A percentile compares a stretch with the other conserved stretches of the same genome.
These are phyloP conservation scores for Sebastolobus altivelis DNA, from an alignment of 2,797 vertebrate species.

Conservation along the genomic window DNA sequence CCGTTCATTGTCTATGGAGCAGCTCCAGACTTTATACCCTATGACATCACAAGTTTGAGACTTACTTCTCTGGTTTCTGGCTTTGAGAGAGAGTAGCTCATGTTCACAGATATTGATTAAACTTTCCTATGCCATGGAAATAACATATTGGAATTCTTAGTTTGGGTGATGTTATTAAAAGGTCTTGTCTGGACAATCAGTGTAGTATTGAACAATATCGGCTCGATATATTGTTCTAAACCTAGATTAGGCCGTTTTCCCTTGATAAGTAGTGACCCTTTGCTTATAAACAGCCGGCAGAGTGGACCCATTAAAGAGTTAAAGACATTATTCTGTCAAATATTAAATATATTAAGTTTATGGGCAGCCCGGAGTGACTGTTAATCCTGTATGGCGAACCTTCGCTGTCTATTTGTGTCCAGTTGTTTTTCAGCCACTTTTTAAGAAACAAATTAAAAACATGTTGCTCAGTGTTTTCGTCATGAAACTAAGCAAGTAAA, in stretches of 20 bases:
- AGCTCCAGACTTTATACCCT: too few relatives aligned
- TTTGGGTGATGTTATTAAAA: background rate
- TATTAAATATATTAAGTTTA: constrained; percentile 23
- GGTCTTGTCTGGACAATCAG: background rate
- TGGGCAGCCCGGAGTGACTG: constrained; percentile 13
- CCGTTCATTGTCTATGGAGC: too few relatives aligned
- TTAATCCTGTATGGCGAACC: constrained; percentile 26
- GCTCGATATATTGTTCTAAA: background rate
- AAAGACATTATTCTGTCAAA: constrained; percentile 19
- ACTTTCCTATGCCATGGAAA: too few relatives aligned
- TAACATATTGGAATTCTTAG: too few relatives aligned
- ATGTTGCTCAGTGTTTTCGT: constrained; percentile 77
- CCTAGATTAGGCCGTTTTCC: background rate
- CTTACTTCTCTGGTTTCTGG: too few relatives aligned
- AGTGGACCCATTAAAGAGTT: background rate
- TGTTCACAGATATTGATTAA: too few relatives aligned
- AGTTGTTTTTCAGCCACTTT: constrained; percentile 54
- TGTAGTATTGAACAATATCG: background rate
- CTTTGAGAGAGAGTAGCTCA: too few relatives aligned
- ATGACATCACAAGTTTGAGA: too few relatives aligned
- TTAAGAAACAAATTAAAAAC: constrained; percentile 60
- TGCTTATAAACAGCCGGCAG: constrained; percentile 53
- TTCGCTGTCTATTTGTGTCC: constrained; percentile 58
- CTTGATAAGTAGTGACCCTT: background rate
- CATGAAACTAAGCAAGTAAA: constrained; percentile 77